Base-by-base conservation (phyloP, 2,113 vertebrate species). In the Mirza zaza region DNA sequence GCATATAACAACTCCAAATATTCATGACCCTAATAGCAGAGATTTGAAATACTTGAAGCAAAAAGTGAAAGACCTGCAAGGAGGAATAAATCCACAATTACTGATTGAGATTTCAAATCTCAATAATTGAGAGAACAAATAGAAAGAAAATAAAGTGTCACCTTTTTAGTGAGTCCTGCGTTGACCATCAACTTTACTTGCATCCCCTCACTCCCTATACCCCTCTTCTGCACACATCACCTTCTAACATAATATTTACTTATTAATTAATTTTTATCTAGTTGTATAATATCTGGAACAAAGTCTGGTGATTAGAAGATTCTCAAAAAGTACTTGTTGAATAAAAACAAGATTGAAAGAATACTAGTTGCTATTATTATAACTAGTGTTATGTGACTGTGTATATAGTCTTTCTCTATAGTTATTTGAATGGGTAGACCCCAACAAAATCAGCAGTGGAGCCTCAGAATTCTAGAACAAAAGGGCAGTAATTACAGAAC, bases 21-120 rank as follows among this genome's bases (percentile, higher is more conserved):
- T 67, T 57, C 87, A 83, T 84, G 18, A 0, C 29, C 65, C 11
- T 73, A 71, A 87, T 34, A 50, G 59, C 67, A 88, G 70, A 68
- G 29, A 87, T 61, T 50, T 52, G 61, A 96, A 93, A 95, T 89
- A 75, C 10, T 63, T 42, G 21, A 57, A 96, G 27, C 68, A 94
- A 96, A 83, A 93, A 75, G 21, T 81, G 59, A 85, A 3, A 36
- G 82, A 63, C 11, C 42, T 82, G 23, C 18, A 70, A 86, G 15
- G 57, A 83, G 68, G 86, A 88, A 97, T 34, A 89, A 89, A 89
- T 89, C 59, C 45, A 83, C 10, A 80, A 76, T 71, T 59, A 57
- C 36, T 45, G 3, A 63, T 2, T 63, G 23, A 91, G 29, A 81
- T 90, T 79, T 68, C 9, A 89, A 89, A 83, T 65, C 55, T 90